Conservation (phyloP, 2,888 invertebrate genomes). For the Portevinia maculata region DNA sequence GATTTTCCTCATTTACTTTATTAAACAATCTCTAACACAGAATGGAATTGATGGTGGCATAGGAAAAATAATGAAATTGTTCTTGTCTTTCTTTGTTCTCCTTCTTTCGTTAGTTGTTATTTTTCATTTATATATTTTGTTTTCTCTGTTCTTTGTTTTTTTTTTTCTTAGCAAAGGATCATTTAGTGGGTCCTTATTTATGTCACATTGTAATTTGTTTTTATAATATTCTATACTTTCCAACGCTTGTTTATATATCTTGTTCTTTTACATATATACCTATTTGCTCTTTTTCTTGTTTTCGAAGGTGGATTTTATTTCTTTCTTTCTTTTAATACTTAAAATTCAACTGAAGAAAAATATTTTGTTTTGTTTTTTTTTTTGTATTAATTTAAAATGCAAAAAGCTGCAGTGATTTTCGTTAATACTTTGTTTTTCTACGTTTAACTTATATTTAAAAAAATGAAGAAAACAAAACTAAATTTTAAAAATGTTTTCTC, state of each 20-base stretch:
- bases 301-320: constrained; percentile 58
- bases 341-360: constrained; percentile 47
- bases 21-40: constrained; percentile 74
- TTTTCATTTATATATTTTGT: constrained; percentile 17
- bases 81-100: constrained; percentile 42
- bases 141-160: constrained; percentile 18
- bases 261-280: constrained; percentile 25
- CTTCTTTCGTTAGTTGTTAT: constrained; percentile 14
- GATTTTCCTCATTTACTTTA: constrained; percentile 70
- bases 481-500: constrained; percentile 29
- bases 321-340: constrained; percentile 31
- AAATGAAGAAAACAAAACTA: constrained; percentile 23
- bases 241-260: constrained; percentile 56
- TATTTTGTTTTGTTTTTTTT: constrained; percentile 8
- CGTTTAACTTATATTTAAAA: constrained; percentile 23
- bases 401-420: constrained; percentile 69
- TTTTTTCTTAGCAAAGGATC: constrained; percentile 59
- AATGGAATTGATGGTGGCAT: constrained; percentile 72
- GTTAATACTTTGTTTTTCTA: constrained; percentile 30
- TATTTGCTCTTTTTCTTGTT: constrained; percentile 30
- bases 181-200: constrained; percentile 42
- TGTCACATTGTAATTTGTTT: constrained; percentile 16
- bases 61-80: constrained; percentile 72
- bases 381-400: constrained; percentile 49
- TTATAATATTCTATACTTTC: constrained; percentile 53